Evolutionary conservation across 2,113 vertebrate species (phyloP), one percentile per base, ranked within the genome.

Genomic region (Nipponia nippon): DNA sequence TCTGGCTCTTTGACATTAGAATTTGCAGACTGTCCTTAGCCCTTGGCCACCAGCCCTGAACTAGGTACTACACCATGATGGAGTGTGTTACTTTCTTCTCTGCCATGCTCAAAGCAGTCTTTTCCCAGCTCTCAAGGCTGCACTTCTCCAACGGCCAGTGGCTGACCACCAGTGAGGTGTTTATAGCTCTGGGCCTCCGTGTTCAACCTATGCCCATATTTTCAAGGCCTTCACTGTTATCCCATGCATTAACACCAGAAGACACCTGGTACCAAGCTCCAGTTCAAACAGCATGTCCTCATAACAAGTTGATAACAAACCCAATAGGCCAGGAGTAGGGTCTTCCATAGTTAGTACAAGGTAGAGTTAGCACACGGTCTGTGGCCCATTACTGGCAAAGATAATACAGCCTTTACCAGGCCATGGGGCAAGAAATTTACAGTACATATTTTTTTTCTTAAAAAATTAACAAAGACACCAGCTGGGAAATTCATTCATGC

Each of bases 51-150:
- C 2, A 73, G n/a, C 36, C 36, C 58, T 72, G 38, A 63, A 72
- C 16, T 21, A 53, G 8, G 10, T 40, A 49, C 8, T 0, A 0
- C 15, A 13, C 11, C 19, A 26, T 1, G 0, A 22, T 29, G 19
- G 7, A 46, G 4, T 4, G 2, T 40, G 14, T 3, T 34, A 65
- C 46, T 76, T 40, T 5, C 6, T 87, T 46, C 29, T 52, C 46
- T 76, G 11, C 22, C 5, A 2, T 49, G 5, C 14, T 71, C 38
- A 56, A 70, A 80, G 11, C 44, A 88, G 34, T 32, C 30, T 72
- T 79, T 72, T 80, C 20, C 19, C 44, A 78, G 11, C 3, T 62
- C 32, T 65, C 30, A 32, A 58, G 14, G 14, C 3, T 62, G 19
- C 2, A 0, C 20, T 71, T 87, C 59, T 62, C 23, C 53, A 49